These are phyloP conservation scores for Colossoma macropomum DNA, from an alignment of 2,113 vertebrate species.

Conservation along the genomic window DNA sequence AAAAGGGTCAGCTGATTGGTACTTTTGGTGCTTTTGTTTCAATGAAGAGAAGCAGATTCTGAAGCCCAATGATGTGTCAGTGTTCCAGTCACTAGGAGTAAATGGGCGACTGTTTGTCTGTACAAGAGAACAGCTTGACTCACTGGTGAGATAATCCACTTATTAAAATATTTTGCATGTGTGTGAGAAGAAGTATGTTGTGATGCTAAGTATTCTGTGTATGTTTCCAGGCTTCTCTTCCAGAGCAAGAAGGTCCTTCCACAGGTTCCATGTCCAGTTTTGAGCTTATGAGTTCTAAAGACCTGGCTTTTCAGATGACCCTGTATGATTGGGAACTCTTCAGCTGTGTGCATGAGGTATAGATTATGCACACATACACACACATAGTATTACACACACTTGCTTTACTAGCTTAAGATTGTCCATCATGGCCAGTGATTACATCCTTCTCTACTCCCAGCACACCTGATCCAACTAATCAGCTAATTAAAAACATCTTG, in stretches of 20 bases:
- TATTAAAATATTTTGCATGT: slow-evolving; percentile 1
- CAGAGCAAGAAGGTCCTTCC: slow-evolving; percentile 95
- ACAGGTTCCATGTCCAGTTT: slow-evolving; percentile 92
- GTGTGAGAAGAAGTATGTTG: slow-evolving; percentile 11
- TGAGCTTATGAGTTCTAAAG: slow-evolving; percentile 98
- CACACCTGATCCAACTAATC: no score
- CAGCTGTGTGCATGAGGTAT: slow-evolving; percentile 96
- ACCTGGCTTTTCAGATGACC: slow-evolving; percentile 96
- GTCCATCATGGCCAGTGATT: background rate
- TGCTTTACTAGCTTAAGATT: background rate
- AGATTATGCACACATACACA: background rate
- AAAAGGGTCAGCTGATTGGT: background rate
- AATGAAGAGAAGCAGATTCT: slow-evolving; percentile 87
- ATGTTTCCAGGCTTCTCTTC: slow-evolving; percentile 81
- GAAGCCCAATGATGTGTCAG: slow-evolving; percentile 94
- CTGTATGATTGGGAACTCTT: slow-evolving; percentile 98
- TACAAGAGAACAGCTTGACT: slow-evolving; percentile 88
- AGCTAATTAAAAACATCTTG: no score
- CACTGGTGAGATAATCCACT: slow-evolving; percentile 78
- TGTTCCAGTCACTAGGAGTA: slow-evolving; percentile 92
- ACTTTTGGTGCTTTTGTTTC: slow-evolving; percentile 59
- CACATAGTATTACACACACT: background rate
- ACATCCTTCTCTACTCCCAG: no score
- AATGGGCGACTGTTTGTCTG: slow-evolving; percentile 94
- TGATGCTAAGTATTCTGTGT: background rate